These are phyloP conservation scores for Syngnathus typhle DNA, from an alignment of 2,113 vertebrate species.

Conservation along the genomic window DNA sequence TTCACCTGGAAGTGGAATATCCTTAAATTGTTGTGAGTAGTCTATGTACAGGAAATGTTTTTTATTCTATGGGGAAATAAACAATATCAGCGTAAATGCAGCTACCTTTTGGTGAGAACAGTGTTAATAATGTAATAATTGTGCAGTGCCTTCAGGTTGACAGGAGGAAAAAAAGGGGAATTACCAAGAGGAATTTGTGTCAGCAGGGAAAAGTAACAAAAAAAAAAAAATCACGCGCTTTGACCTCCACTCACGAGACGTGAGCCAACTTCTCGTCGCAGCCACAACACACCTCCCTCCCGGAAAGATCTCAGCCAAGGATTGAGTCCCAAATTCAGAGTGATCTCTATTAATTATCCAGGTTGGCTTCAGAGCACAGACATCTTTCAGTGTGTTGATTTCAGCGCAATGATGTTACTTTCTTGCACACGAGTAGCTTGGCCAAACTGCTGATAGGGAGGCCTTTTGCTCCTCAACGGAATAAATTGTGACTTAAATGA, in stretches of 20 bases:
- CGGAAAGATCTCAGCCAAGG: slow-evolving; percentile 27
- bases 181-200: slow-evolving; percentile 9
- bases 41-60: slow-evolving; percentile 1
- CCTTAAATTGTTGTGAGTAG: neutral
- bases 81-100: slow-evolving; percentile 33
- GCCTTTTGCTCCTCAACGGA: neutral
- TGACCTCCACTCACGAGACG: slow-evolving; percentile 6
- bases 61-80: slow-evolving; percentile 23
- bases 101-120: slow-evolving; percentile 28
- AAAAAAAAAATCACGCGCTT: slow-evolving; percentile 10
- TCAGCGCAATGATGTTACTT: slow-evolving; percentile 22
- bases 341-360: slow-evolving; percentile 37
- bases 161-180: slow-evolving; percentile 19
- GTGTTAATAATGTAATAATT: slow-evolving; percentile 13
- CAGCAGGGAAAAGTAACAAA: slow-evolving; percentile 11
- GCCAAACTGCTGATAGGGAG: neutral
- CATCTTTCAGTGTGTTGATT: slow-evolving; percentile 25
- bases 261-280: slow-evolving; percentile 13
- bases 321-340: slow-evolving; percentile 43
- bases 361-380: slow-evolving; percentile 10
- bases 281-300: slow-evolving; percentile 15
- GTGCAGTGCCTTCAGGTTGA: slow-evolving; percentile 9
- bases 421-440: slow-evolving; percentile 44
- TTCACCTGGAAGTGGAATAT: neutral
- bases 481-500: neutral